A percentile compares a stretch with the other conserved stretches of the same genome.
Conservation (phyloP, 2,888 invertebrate species). For the Cosmorhoe ocellata region DNA sequence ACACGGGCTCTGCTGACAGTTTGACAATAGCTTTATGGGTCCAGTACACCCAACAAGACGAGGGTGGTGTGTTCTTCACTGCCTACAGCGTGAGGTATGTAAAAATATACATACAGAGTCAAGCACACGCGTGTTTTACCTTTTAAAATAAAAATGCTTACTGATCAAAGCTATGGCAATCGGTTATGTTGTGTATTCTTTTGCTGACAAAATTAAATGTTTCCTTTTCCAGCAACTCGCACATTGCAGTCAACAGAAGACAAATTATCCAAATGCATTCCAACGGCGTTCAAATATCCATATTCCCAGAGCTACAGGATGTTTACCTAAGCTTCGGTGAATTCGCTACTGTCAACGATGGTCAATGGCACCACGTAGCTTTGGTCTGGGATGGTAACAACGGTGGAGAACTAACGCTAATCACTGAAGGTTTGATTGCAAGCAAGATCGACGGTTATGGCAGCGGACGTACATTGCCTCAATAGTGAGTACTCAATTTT, state of each 20-base stretch:
- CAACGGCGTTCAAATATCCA: conserved; percentile 94
- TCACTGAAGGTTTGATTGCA: conserved; percentile 97
- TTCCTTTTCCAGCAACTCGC: conserved; percentile 84
- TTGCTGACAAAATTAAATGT: no score
- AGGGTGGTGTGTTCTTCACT: conserved; percentile 96
- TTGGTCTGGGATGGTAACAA: conserved; percentile 96
- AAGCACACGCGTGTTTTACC: no score
- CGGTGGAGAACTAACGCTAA: conserved; percentile 92
- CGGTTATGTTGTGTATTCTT: no score
- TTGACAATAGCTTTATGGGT: conserved; percentile 98
- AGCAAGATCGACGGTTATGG: conserved; percentile 96
- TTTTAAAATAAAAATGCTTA: no score
- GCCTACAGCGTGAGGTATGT: conserved; percentile 92
- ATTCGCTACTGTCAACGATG: conserved; percentile 96
- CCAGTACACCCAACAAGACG: conserved; percentile 95
- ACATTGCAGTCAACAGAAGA: conserved; percentile 88
- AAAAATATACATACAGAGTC: no score
- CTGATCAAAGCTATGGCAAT: no score
- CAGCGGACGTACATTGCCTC: conserved; percentile 89
- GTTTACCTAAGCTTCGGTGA: conserved; percentile 95
- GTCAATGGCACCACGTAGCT: conserved; percentile 98
- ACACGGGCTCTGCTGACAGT: conserved; percentile 88
- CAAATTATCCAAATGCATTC: conserved; percentile 95
- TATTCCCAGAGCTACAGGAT: conserved; percentile 94
- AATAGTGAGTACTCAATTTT: conserved; percentile 85